Base-by-base conservation (phyloP, 2,113 vertebrate genomes). In the Cebus imitator region DNA sequence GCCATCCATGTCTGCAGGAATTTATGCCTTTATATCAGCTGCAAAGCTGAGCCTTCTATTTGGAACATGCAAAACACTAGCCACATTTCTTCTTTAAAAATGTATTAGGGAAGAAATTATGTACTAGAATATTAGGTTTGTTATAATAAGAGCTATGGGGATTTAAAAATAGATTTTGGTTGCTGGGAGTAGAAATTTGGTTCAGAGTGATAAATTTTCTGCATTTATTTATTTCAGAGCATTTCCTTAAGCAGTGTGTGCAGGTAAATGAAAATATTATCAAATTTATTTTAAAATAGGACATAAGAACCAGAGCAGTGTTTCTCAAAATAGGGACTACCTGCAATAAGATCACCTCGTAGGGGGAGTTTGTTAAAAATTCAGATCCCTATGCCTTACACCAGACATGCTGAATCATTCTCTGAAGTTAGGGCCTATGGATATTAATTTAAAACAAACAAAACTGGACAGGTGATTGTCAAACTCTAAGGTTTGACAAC, bases 161-260 rank as follows among this genome's bases (percentile, higher is more conserved):
- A 75, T 97, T 98, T 98, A 98, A 98, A 99, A 98, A 98, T 98
- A 98, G 85, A 87, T 43, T 96, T 96, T 91, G 57, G 37, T 76
- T 98, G 45, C 92, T 96, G 92, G 66, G 95, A 97, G 70, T 78
- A 95, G 88, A 97, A 5, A 58, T 96, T 96, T 97, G 85, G 89
- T 97, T 97, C 66, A 82, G 27, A 93, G 55, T 96, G 85, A 87
- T 92, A 95, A 88, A 95, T 98, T 97, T 96, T 98, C 55, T 92
- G 23, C 11, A 21, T 96, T 97, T 97, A 97, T 97, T 95, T 98
- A 94, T 91, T 94, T 94, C 30, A 48, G 68, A 79, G 61, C n/a
- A 52, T 97, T 98, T 97, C 72, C 97, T 98, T 86, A 61, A 93
- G 84, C 61, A 79, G 37, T 13, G 0, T 85, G 40, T 68, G 0